Evolutionary conservation across 2,888 invertebrate genomes (phyloP).

Genomic region (Argyra leucocephala): DNA sequence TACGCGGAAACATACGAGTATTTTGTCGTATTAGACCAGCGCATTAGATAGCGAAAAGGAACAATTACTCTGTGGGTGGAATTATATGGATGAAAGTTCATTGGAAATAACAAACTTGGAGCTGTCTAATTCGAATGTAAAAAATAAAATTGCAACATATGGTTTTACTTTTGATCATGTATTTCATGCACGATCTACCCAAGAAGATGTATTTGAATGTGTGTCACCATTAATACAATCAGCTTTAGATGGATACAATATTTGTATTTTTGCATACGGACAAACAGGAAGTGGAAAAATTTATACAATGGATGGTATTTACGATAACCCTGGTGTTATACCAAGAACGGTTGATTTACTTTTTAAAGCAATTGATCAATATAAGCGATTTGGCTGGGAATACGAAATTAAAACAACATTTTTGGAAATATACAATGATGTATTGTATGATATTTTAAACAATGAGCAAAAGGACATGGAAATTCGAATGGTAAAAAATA

Average conservation of each 20-base stretch:
- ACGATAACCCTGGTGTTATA: slow-evolving; percentile 60
- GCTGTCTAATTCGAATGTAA: slow-evolving; percentile 32
- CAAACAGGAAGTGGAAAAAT: slow-evolving; percentile 88
- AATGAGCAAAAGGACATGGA: slow-evolving; percentile 61
- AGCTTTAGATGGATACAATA: slow-evolving; percentile 79
- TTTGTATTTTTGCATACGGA: slow-evolving; percentile 85
- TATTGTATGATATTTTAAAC: slow-evolving; percentile 65
- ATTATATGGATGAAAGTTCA: slow-evolving; percentile 39
- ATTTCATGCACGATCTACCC: slow-evolving; percentile 62
- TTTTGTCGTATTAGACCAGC: slow-evolving; percentile 69
- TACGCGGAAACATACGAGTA: slow-evolving; percentile 70
- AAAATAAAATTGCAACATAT: slow-evolving; percentile 46
- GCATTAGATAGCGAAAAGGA: slow-evolving; percentile 49
- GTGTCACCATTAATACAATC: slow-evolving; percentile 77
- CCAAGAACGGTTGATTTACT: slow-evolving; percentile 73
- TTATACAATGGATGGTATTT: slow-evolving; percentile 77
- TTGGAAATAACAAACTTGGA: slow-evolving; percentile 40
- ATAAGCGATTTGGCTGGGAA: slow-evolving; percentile 67
- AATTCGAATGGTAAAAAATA: slow-evolving; percentile 60
- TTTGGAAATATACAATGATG: slow-evolving; percentile 78
- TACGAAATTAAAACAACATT: slow-evolving; percentile 66
- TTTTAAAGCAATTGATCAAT: slow-evolving; percentile 59
- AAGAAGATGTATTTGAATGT: slow-evolving; percentile 73
- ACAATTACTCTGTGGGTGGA: slow-evolving; percentile 36
- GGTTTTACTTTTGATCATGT: slow-evolving; percentile 77